A percentile compares a stretch with the other conserved stretches of the same genome.
phyloP scores from a whole-genome alignment of 2,113 vertebrate species.

The zebrafish (Danio rerio) region DNA sequence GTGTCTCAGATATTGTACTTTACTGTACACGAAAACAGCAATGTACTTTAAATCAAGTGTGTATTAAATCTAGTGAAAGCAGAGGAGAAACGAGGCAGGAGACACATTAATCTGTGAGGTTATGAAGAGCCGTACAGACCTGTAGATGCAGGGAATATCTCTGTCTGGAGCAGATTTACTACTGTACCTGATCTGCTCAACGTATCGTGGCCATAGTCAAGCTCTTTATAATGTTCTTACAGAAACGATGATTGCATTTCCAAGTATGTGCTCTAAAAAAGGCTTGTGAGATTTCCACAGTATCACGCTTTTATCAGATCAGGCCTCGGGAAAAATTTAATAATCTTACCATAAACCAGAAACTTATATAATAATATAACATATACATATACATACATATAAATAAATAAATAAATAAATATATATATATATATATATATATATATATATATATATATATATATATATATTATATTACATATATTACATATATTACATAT shows the following conservation, averaged over 20 bases:
- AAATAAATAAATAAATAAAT: too few relatives aligned
- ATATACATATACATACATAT: too few relatives aligned
- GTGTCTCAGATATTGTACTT: background rate
- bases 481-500: too few relatives aligned
- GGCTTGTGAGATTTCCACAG: background rate
- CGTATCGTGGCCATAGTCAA: background rate
- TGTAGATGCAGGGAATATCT: constrained; percentile 1
- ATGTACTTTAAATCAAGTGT: background rate
- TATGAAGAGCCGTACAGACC: background rate
- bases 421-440: too few relatives aligned
- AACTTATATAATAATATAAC: background rate
- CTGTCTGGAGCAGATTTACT: constrained; percentile 19
- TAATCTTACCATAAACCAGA: background rate
- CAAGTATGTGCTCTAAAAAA: background rate
- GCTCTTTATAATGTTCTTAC: constrained; percentile 24
- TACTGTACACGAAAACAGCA: background rate
- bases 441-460: too few relatives aligned
- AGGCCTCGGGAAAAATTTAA: background rate
- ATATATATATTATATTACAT: too few relatives aligned
- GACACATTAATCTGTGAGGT: background rate
- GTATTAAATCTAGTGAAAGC: background rate
- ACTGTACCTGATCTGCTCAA: background rate
- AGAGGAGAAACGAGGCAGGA: background rate
- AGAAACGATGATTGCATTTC: background rate
- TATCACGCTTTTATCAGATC: background rate